Evolutionary conservation across 2,888 invertebrate genomes (phyloP), one percentile per base, ranked within the genome.

Genomic region (Pachliopta kotzebuea): DNA sequence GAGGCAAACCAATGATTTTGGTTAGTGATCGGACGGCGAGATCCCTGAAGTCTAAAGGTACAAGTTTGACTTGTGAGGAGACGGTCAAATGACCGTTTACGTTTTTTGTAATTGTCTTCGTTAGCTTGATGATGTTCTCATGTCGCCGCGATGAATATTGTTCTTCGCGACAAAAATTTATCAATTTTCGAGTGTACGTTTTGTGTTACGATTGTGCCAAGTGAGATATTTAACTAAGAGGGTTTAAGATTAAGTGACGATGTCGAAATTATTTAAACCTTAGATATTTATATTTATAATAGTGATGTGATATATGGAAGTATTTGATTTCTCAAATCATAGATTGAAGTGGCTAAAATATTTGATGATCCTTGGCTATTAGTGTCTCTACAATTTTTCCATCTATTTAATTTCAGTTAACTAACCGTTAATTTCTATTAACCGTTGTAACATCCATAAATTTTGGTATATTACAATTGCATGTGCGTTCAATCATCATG

Each of bases 151-250:
- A 29, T n/a, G 60, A 26, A 56, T 14, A 23, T 17, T 23, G 20
- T 31, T 66, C 42, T 67, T 65, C 70, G 70, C 70, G 63, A 67
- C 68, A 82, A 84, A 84, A 52, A 83, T 81, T 83, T 81, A 37
- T 84, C 83, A 24, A 60, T 26, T 23, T 52, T 64, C 80, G 80
- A 81, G 81, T 84, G 84, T 85, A 85, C 84, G 82, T 84, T 85
- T 88, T 88, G 85, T 84, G 86, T 89, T 88, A 83, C 83, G 83
- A 84, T 87, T 89, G 91, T 91, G 91, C 90, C 91, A 90, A 91
- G 89, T 88, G 89, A 89, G 88, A 88, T 90, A 85, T 87, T 88
- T 87, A 83, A 85, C 74, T 85, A 85, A 84, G 88, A 85, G 84
- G 86, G 80, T 83, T 87, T 90, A 90, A 91, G 89, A 84, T 89